These are phyloP conservation scores for Apistogramma diplotaenia DNA, from an alignment of 2,113 vertebrate genomes.

Conservation along the genomic window DNA sequence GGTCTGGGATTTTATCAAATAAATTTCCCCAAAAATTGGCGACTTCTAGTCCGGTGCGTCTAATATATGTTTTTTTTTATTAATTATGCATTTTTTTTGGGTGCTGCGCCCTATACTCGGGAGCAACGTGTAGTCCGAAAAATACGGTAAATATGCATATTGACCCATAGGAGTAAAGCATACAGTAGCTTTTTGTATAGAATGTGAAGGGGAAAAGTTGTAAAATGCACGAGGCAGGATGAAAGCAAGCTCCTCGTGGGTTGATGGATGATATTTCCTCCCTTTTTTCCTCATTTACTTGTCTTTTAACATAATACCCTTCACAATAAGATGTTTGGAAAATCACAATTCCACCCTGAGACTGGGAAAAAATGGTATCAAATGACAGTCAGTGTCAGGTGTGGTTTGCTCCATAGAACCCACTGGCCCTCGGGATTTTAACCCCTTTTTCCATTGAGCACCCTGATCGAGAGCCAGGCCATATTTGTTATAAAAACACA, in stretches of 20 bases:
- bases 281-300: not conserved
- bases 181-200: not conserved
- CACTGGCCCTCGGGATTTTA: not conserved
- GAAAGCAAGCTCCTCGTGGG: not conserved
- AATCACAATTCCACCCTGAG: fast-evolving
- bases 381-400: not conserved
- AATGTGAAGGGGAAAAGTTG: fast-evolving
- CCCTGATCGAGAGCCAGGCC: not conserved
- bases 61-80: too few relatives aligned
- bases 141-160: not conserved
- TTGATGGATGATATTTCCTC: not conserved
- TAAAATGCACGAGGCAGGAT: not conserved
- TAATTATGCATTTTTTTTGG: too few relatives aligned
- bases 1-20: too few relatives aligned
- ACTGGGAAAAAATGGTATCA: fast-evolving
- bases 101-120: too few relatives aligned
- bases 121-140: too few relatives aligned
- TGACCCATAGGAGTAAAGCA: not conserved
- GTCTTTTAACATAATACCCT: not conserved
- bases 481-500: not conserved
- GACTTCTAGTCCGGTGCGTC: too few relatives aligned
- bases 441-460: not conserved
- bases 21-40: too few relatives aligned
- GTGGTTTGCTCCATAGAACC: fast-evolving
- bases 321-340: not conserved